Evolutionary conservation across 1,140 invertebrate genomes (phyloP).

Genomic region (Eriocheir sinensis): DNA sequence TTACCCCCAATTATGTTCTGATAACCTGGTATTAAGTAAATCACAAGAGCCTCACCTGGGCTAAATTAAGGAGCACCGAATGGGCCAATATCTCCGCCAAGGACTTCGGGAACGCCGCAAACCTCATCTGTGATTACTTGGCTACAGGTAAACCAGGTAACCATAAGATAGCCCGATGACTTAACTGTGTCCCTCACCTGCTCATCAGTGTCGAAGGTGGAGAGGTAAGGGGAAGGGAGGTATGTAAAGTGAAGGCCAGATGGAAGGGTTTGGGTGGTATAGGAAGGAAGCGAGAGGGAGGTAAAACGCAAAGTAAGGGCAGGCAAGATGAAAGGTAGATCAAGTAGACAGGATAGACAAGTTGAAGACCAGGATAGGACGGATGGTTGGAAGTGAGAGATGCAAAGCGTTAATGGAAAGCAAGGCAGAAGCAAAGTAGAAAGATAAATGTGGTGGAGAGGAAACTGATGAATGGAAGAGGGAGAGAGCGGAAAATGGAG

Average conservation of each 20-base stretch:
- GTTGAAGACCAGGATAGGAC: no score
- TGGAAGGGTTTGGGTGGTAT: background rate
- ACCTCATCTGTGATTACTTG: background rate
- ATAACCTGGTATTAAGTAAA: slow-evolving; percentile 14
- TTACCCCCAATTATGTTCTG: background rate
- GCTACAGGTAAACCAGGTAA: background rate
- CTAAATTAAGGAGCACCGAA: background rate
- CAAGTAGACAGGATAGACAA: no score
- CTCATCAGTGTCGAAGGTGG: background rate
- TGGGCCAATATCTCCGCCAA: background rate
- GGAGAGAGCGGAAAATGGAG: no score
- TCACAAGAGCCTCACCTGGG: background rate
- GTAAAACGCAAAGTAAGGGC: background rate
- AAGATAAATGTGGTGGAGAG: background rate
- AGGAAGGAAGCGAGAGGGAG: background rate
- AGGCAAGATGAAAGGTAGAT: no score
- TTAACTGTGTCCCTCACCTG: background rate
- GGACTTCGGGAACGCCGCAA: background rate
- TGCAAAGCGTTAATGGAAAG: background rate
- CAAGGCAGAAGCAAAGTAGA: background rate
- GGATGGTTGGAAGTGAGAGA: background rate
- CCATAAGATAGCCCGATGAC: background rate
- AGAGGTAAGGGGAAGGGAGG: background rate
- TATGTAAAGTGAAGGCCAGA: background rate
- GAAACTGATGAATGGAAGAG: no score